Evolutionary conservation across 2,113 vertebrate species (phyloP).

Genomic region (Alaudala cheleensis): DNA sequence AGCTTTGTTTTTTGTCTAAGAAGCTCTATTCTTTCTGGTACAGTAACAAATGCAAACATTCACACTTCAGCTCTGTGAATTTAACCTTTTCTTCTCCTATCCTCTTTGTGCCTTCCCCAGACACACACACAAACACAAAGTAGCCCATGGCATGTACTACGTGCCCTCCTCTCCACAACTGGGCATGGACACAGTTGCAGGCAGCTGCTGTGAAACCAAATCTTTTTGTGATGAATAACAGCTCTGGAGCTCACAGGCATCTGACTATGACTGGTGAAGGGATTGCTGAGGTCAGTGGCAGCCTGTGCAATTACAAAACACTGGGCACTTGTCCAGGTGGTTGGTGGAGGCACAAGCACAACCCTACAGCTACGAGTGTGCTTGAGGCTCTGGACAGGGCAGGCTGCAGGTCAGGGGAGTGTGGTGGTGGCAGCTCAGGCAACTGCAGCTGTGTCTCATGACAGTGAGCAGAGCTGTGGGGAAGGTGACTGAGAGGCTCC

Average conservation of each 20-base stretch:
- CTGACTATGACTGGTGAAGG: background rate
- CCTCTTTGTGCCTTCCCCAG: background rate
- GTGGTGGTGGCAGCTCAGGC: background rate
- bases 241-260: background rate
- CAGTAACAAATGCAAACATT: background rate
- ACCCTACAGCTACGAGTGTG: background rate
- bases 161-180: background rate
- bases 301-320: background rate
- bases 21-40: background rate
- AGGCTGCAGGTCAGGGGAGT: background rate
- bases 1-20: background rate
- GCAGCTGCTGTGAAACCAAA: background rate
- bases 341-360: background rate
- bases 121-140: background rate
- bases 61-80: background rate
- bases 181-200: accelerated
- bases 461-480: background rate
- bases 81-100: background rate
- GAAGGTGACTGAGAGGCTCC: background rate
- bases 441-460: background rate
- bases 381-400: background rate
- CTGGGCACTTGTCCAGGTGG: background rate
- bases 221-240: background rate
- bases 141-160: background rate
- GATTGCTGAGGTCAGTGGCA: conserved; percentile 9